Percentiles rank a stretch among this genome's conserved stretches.
phyloP scores from a whole-genome alignment of 2,797 vertebrate genomes.

The Coracias cyanogaster region DNA sequence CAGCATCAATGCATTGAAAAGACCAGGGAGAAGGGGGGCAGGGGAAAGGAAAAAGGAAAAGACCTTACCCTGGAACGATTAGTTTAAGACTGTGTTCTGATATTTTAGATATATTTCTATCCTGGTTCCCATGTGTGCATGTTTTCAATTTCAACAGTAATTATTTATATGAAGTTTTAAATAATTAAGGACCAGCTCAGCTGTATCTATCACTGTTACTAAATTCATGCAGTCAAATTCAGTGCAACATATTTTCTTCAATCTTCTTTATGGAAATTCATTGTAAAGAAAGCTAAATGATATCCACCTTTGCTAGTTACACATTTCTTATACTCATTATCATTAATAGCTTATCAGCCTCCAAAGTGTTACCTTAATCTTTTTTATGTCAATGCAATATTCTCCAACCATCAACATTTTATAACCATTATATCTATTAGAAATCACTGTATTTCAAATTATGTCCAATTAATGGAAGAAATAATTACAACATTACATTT shows the following conservation, averaged over 20 bases:
- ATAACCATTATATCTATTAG: constrained; percentile 1
- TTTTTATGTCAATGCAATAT: constrained; percentile 38
- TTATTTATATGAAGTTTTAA: constrained; percentile 76
- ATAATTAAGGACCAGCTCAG: constrained; percentile 70
- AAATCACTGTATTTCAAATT: constrained; percentile 41
- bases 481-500: constrained; percentile 31
- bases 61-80: neutral
- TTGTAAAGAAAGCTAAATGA: constrained; percentile 21
- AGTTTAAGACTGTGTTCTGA: constrained; percentile 1
- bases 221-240: neutral
- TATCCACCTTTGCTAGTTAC: neutral
- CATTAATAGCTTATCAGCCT: constrained; percentile 40
- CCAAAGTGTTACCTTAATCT: constrained; percentile 30
- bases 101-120: constrained; percentile 36
- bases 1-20: neutral
- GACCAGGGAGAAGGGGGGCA: neutral
- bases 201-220: constrained; percentile 5
- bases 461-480: constrained; percentile 35
- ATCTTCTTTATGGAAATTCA: neutral
- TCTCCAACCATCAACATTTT: constrained; percentile 40
- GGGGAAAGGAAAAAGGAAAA: neutral
- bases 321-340: constrained; percentile 26
- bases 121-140: neutral
- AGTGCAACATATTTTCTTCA: constrained; percentile 15
- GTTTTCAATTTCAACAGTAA: constrained; percentile 73